Percentiles rank a stretch among this genome's conserved stretches.
Conservation (phyloP, 1,140 invertebrate species). For the Listronotus oregonensis region DNA sequence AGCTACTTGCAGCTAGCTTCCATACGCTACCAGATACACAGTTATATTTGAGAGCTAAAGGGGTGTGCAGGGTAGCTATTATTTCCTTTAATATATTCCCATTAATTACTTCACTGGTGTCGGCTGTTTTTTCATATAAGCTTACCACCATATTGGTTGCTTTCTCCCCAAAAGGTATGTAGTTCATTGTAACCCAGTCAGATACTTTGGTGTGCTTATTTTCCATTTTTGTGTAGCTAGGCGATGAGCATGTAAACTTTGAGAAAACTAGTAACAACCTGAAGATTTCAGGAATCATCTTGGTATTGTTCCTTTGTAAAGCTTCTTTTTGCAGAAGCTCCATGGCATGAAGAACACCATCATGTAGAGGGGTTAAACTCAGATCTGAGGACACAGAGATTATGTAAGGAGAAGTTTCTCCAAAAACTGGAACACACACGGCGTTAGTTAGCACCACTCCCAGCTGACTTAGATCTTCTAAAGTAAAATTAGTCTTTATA, state of each 20-base stretch:
- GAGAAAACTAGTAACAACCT: constrained; percentile 76
- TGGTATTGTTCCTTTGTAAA: constrained; percentile 65
- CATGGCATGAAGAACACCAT: constrained; percentile 79
- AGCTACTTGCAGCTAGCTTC: constrained; percentile 81
- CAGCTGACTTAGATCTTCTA: constrained; percentile 78
- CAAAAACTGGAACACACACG: constrained; percentile 80
- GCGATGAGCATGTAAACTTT: constrained; percentile 73
- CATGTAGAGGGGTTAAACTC: constrained; percentile 80
- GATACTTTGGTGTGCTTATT: constrained; percentile 59
- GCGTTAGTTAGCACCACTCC: constrained; percentile 78
- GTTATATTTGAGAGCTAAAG: constrained; percentile 81
- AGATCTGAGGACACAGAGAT: constrained; percentile 75
- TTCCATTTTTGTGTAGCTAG: constrained; percentile 65
- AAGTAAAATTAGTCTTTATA: constrained; percentile 77
- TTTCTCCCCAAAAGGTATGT: constrained; percentile 87
- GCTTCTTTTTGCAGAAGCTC: constrained; percentile 83
- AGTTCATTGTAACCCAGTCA: constrained; percentile 85
- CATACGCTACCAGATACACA: constrained; percentile 83
- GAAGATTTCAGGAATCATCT: constrained; percentile 81
- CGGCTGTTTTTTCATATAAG: constrained; percentile 82
- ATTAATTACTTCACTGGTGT: constrained; percentile 74
- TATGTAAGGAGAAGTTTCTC: constrained; percentile 81
- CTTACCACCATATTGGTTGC: constrained; percentile 80
- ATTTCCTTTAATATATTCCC: constrained; percentile 78
- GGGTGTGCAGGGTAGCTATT: constrained; percentile 74